phyloP scores from a whole-genome alignment of 2,888 invertebrate species.

The Eilema griseolum region DNA sequence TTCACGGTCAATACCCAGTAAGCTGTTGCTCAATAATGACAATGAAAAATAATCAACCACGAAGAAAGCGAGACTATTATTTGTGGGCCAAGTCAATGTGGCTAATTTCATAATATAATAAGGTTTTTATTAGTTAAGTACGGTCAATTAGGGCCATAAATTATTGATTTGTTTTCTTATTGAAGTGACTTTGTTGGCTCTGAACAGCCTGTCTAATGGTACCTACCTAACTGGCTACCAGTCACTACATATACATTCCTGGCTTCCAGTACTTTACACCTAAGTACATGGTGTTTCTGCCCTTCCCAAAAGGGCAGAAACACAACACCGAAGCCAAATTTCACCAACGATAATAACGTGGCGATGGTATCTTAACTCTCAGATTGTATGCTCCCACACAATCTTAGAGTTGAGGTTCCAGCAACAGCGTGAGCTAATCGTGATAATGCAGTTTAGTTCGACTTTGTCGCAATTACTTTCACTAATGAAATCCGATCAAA shows the following conservation, averaged over 20 bases:
- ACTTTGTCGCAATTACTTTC: background rate
- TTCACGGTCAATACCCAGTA: slow-evolving; percentile 73
- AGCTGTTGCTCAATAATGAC: slow-evolving; percentile 75
- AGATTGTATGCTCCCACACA: no score
- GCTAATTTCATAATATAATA: slow-evolving; percentile 13
- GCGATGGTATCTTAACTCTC: no score
- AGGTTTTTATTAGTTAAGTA: background rate
- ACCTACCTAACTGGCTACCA: no score
- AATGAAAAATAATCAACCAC: slow-evolving; percentile 69
- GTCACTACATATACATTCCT: no score
- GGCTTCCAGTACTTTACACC: no score
- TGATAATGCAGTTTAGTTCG: background rate
- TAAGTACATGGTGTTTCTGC: no score
- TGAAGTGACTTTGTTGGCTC: background rate
- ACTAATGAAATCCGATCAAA: no score
- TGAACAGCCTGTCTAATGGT: background rate
- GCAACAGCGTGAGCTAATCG: no score
- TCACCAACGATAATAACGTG: no score
- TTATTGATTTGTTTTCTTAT: background rate
- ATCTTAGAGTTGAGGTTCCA: no score
- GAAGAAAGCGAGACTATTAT: slow-evolving; percentile 64
- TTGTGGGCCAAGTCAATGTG: slow-evolving; percentile 19
- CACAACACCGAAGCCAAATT: no score
- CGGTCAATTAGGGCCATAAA: slow-evolving; percentile 1
- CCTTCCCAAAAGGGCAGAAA: no score